Evolutionary conservation across 2,113 vertebrate species (phyloP), one percentile per base, ranked within the genome.

Genomic region (Rhinopomastus cyanomelas): DNA sequence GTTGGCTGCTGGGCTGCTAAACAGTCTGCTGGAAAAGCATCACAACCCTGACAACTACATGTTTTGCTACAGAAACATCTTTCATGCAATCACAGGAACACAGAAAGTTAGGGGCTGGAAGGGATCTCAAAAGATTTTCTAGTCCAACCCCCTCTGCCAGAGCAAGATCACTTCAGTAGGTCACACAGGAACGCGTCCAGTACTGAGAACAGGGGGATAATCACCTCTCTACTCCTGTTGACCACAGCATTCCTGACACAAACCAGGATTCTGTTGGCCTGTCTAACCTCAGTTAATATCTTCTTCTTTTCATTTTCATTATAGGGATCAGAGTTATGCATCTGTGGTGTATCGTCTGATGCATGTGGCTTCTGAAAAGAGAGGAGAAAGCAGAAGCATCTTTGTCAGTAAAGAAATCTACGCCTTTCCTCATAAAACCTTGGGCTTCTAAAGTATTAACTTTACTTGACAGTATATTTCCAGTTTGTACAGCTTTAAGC

Each of bases 401-500:
- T 61, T 46, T 53, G 4, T n/a, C 68, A 68, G 53, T 89, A 67
- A 15, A 90, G 32, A 88, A 16, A 21, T 53, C 61, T 88, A 65
- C 67, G 69, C 34, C 34, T 86, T 9, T 30, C 66, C 53, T 88
- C 37, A 60, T 68, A 94, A 94, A 95, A 94, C 46, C 68, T 37
- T 61, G 36, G 57, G 51, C 37, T 88, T 93, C 69, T 72, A 72
- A 92, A 89, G 87, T 60, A 83, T 62, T 94, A 92, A 84, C 87
- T 93, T 71, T 44, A 57, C 62, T 73, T 92, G 83, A 81, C 83
- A 90, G 77, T 9, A 3, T 59, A 85, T 91, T 94, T 93, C 65
- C 16, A 42, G 73, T 92, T 88, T 84, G 61, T 25, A 34, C 76
- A 81, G 82, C 65, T 94, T 92, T 90, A 92, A 94, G 90, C 89